A percentile compares a stretch with the other conserved stretches of the same genome.
phyloP scores from a whole-genome alignment of 2,797 vertebrate species.

The Neostethus bicornis region DNA sequence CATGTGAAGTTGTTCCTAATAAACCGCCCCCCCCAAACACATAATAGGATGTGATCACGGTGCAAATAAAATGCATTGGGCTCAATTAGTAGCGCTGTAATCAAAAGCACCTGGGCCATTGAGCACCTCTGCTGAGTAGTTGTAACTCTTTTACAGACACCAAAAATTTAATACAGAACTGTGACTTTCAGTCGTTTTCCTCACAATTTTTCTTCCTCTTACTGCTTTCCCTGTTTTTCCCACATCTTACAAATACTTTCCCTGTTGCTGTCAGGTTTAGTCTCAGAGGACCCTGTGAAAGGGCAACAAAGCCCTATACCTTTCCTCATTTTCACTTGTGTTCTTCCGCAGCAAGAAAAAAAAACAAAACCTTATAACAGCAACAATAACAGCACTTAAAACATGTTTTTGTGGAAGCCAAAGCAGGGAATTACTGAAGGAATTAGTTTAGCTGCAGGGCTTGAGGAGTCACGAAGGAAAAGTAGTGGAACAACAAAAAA shows the following conservation, averaged over 20 bases:
- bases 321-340: conserved; percentile 61
- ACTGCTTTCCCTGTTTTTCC: conserved; percentile 33
- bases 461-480: conserved; percentile 64
- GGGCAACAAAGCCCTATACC: conserved; percentile 66
- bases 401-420: conserved; percentile 56
- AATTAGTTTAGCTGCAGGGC: conserved; percentile 71
- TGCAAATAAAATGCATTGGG: conserved; percentile 52
- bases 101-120: conserved; percentile 57
- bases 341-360: conserved; percentile 43
- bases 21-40: conserved; percentile 29
- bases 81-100: conserved; percentile 54
- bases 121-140: conserved; percentile 25
- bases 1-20: conserved; percentile 52
- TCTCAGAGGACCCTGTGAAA: conserved; percentile 69
- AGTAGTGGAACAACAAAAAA: conserved; percentile 66
- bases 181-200: conserved; percentile 10
- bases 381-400: conserved; percentile 55
- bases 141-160: conserved; percentile 22
- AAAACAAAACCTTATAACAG: conserved; percentile 30
- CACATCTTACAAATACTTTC: conserved; percentile 53
- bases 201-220: conserved; percentile 35
- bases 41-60: conserved; percentile 41
- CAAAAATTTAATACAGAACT: conserved; percentile 21
- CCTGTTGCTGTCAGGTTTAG: conserved; percentile 52
- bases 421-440: conserved; percentile 65